Percentiles rank a stretch among this genome's conserved stretches.
These are phyloP conservation scores for Bubo bubo DNA, from an alignment of 2,113 vertebrate species.

Conservation along the genomic window DNA sequence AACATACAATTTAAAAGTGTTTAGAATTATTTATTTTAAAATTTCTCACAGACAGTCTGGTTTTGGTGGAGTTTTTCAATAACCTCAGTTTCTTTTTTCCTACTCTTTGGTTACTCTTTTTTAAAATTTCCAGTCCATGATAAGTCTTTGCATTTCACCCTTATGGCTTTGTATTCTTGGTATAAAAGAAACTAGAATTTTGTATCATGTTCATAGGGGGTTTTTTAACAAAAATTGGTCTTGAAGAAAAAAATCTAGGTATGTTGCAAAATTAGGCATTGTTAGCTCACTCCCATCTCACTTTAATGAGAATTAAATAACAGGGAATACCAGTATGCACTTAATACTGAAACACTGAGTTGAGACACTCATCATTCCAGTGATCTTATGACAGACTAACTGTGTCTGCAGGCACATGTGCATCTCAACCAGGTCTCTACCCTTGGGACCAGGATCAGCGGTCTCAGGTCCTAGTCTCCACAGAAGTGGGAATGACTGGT, in stretches of 20 bases:
- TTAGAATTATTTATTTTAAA: not conserved
- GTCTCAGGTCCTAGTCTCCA: not conserved
- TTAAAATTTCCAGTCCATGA: not conserved
- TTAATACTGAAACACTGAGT: not conserved
- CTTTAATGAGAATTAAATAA: not conserved
- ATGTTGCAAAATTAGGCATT: not conserved
- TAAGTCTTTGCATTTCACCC: not conserved
- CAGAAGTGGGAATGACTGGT: not conserved
- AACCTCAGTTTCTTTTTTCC: not conserved
- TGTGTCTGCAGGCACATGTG: not conserved
- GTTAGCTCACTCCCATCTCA: not conserved
- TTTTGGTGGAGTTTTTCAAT: not conserved
- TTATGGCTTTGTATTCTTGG: not conserved
- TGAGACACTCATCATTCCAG: not conserved
- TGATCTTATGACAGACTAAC: not conserved
- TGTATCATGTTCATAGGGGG: rapidly evolving
- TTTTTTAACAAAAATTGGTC: not conserved
- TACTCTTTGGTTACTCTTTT: not conserved
- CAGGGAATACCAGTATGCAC: not conserved
- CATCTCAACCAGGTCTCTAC: not conserved
- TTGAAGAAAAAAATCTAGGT: not conserved
- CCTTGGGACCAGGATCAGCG: not conserved
- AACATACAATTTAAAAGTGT: not conserved
- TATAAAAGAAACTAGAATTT: not conserved
- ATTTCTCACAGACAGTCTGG: not conserved